phyloP scores from a whole-genome alignment of 2,888 invertebrate genomes.

The Neria commutata region DNA sequence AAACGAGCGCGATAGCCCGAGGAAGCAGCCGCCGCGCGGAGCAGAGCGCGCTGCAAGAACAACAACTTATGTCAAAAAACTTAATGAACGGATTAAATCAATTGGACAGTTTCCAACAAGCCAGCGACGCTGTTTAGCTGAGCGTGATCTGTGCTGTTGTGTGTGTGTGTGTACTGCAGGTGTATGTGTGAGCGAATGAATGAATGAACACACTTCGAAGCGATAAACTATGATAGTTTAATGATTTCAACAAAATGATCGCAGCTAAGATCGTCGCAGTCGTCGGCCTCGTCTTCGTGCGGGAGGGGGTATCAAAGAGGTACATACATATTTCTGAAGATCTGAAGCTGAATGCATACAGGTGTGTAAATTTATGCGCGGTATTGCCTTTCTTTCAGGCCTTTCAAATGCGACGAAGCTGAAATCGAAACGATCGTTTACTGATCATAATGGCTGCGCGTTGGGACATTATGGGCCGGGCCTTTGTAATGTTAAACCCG shows the following conservation, averaged over 20 bases:
- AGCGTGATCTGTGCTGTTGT: constrained; percentile 10
- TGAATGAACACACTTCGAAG: constrained; percentile 17
- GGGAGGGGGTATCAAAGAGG: background rate
- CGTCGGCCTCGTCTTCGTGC: background rate
- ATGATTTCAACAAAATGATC: constrained; percentile 56
- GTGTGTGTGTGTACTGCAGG: constrained; percentile 30
- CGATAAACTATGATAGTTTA: constrained; percentile 54
- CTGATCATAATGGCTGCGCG: no score
- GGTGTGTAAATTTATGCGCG: background rate
- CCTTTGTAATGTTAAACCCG: no score
- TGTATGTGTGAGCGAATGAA: constrained; percentile 1
- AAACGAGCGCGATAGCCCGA: constrained; percentile 17
- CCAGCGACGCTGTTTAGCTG: constrained; percentile 5
- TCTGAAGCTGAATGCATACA: background rate
- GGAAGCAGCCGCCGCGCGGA: constrained; percentile 3
- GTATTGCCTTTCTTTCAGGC: no score
- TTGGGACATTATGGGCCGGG: no score
- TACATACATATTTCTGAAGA: background rate
- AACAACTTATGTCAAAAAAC: constrained; percentile 49
- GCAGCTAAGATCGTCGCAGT: constrained; percentile 40
- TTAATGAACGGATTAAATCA: constrained; percentile 56
- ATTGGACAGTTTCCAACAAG: constrained; percentile 24
- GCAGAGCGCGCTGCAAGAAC: constrained; percentile 46
- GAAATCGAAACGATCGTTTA: background rate
- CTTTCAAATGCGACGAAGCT: no score